Evolutionary conservation across 2,113 vertebrate genomes (phyloP).

Genomic region (Oncorhynchus mykiss): DNA sequence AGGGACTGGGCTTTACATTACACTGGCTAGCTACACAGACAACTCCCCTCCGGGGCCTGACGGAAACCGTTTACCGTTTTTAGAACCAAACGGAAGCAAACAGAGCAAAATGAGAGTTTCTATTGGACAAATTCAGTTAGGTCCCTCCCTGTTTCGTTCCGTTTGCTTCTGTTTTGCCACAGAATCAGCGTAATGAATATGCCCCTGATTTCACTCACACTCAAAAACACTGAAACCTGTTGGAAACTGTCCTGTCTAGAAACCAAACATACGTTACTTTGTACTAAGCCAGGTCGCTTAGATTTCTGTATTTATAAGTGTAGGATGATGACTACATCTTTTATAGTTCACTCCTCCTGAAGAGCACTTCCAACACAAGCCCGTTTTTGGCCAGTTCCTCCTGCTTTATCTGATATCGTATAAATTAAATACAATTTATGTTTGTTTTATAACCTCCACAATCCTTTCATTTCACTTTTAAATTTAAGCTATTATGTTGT

Average conservation of each 20-base stretch:
- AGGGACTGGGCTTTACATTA: constrained; percentile 18
- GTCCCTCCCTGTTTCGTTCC: too few species aligned
- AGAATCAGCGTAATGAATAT: too few species aligned
- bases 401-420: neutral
- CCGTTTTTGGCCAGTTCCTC: neutral
- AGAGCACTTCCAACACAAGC: neutral
- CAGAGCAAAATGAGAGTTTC: too few species aligned
- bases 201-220: constrained; percentile 31
- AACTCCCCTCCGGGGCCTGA: neutral
- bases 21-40: neutral
- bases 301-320: neutral
- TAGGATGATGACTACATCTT: neutral
- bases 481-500: neutral
- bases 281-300: neutral
- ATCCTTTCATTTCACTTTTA: neutral
- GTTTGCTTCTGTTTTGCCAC: too few species aligned
- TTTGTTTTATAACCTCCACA: neutral
- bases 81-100: too few species aligned
- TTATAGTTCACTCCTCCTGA: neutral
- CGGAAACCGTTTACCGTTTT: too few species aligned
- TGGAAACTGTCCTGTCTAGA: neutral
- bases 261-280: neutral
- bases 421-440: neutral
- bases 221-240: neutral
- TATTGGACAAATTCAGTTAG: too few species aligned